Base-by-base conservation (phyloP, 2,797 vertebrate genomes). In the Spinibarbus caldwelli region DNA sequence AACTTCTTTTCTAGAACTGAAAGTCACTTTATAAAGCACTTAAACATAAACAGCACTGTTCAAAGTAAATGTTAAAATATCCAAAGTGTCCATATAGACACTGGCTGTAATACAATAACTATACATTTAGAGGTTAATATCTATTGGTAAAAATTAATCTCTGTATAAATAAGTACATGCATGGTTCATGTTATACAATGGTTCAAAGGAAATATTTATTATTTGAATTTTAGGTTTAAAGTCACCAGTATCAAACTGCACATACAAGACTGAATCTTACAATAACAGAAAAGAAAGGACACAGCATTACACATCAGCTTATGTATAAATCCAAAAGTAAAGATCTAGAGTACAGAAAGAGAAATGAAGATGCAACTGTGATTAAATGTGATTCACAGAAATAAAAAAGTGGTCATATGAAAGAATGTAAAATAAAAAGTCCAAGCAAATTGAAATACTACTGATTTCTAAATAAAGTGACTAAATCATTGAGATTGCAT, bases 221-320 rank as follows among this genome's bases (percentile, higher is more conserved):
- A 92, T 38, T 10, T 91, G 90, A 81, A 78, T 90, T 85, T 92
- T 92, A 72, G 26, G 17, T 8, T 52, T 49, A 71, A 57, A 38
- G 41, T 29, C 31, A 54, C 17, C 12, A 31, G 2, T 57, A 38
- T 78, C 9, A 57, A 52, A 43, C 17, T 66, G 31, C 72, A 83
- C 8, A 64, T 57, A 82, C n/a, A 64, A 29, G 12, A 47, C n/a
- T n/a, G 15, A 19, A 26, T 57, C 41, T 0, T 38, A 76, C 11
- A 21, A 14, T 21, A 59, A 59, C 38, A n/a, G n/a, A 36, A 38
- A n/a, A 10, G n/a, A 29, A 45, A 12, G 0, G 4, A 31, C 26
- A 3, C 26, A 10, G 45, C 43, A 47, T 10, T n/a, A n/a, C 9
- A 72, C 12, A 29, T 7, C 8, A 26, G 54, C 8, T 26, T 41